Evolutionary conservation across 2,888 invertebrate species (phyloP).

Genomic region (Autographa pulchrina): DNA sequence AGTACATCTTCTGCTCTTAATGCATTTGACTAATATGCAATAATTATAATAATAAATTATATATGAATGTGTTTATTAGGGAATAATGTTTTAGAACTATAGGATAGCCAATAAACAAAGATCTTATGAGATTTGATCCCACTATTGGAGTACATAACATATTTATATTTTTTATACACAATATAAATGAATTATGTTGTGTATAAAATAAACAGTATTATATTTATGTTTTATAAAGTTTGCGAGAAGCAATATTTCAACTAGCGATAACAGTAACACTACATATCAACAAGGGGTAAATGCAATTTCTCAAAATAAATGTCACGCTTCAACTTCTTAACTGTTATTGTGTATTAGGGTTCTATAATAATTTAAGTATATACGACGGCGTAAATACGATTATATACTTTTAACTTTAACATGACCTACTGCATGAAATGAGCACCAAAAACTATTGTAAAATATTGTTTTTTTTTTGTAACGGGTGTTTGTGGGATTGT

Average conservation of each 20-base stretch:
- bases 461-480: conserved; percentile 46
- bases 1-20: conserved; percentile 35
- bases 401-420: conserved; percentile 57
- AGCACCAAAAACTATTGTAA: conserved; percentile 66
- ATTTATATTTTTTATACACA: conserved; percentile 34
- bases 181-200: conserved; percentile 26
- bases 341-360: conserved; percentile 54
- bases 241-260: conserved; percentile 64
- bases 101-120: conserved; percentile 17
- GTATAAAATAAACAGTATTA: conserved; percentile 32
- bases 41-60: conserved; percentile 27
- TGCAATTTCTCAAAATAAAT: conserved; percentile 82
- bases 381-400: conserved; percentile 56
- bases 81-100: conserved; percentile 19
- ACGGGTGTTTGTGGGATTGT: not conserved
- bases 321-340: conserved; percentile 67
- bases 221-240: conserved; percentile 35
- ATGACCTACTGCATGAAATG: conserved; percentile 77
- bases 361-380: conserved; percentile 55
- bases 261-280: conserved; percentile 72
- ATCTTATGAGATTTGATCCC: conserved; percentile 48
- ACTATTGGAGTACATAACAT: conserved; percentile 36
- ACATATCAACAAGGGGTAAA: conserved; percentile 81
- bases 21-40: conserved; percentile 53
- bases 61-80: conserved; percentile 14